Conservation (phyloP, 2,888 invertebrate species). For the Thereva nobilitata region DNA sequence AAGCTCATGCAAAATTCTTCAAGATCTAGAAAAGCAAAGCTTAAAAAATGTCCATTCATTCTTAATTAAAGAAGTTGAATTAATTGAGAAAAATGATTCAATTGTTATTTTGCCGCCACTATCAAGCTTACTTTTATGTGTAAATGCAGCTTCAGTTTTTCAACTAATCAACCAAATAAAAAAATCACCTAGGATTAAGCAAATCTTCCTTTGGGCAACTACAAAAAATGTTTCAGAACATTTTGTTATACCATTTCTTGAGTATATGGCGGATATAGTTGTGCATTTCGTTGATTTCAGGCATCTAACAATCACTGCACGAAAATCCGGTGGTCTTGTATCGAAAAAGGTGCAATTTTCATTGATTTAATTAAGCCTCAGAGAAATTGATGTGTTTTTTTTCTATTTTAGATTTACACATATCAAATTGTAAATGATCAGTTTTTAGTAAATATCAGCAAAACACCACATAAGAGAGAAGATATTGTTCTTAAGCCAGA, state of each 20-base stretch:
- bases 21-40: slow-evolving; percentile 2
- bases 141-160: slow-evolving; percentile 49
- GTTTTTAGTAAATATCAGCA: slow-evolving; percentile 47
- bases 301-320: slow-evolving; percentile 49
- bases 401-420: slow-evolving; percentile 46
- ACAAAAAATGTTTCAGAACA: slow-evolving; percentile 47
- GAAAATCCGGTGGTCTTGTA: slow-evolving; percentile 53
- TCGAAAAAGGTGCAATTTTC: slow-evolving; percentile 45
- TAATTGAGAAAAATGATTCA: slow-evolving; percentile 8
- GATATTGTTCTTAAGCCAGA: slow-evolving; percentile 36
- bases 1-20: slow-evolving; percentile 19
- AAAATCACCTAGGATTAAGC: slow-evolving; percentile 47
- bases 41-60: background rate
- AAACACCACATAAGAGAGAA: slow-evolving; percentile 27
- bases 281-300: slow-evolving; percentile 47
- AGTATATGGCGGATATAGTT: slow-evolving; percentile 54
- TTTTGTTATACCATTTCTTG: slow-evolving; percentile 52
- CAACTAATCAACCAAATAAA: slow-evolving; percentile 50
- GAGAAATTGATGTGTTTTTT: background rate
- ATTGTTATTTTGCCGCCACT: slow-evolving; percentile 52
- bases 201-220: slow-evolving; percentile 54
- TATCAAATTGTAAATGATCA: slow-evolving; percentile 49
- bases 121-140: slow-evolving; percentile 50
- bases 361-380: background rate
- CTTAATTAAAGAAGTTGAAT: background rate